Base-by-base conservation (phyloP, 2,888 invertebrate genomes). In the Zaprionus lineosus region DNA sequence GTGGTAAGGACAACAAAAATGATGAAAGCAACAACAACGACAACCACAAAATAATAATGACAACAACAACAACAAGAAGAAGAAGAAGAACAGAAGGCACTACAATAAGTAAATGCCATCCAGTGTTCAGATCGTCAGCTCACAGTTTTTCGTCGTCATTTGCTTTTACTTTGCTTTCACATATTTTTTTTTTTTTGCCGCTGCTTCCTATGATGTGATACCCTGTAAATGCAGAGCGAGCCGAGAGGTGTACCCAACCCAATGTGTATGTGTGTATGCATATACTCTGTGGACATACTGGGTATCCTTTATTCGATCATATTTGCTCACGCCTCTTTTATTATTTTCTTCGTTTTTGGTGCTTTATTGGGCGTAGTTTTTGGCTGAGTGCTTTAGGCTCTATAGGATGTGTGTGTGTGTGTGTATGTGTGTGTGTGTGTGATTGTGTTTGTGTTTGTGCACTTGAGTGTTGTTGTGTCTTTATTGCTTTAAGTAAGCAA, bases 401-500 rank as follows among this genome's bases (percentile, higher is more conserved):
- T n/a, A n/a, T n/a, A 40, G 28, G 14, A n/a, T 33, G 28, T 31
- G 1, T 37, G 31, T 14, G 50, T 37, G 36, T 36, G 43, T 24
- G 43, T 33, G 19, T 26, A n/a, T 43, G 31, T 34, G 24, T 19
- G 18, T 28, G 34, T 37, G 34, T 47, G 41, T 37, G 21, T 31
- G 37, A 31, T 18, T 46, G 44, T 29, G 65, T 33, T 29, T 52
- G 48, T 40, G 39, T 24, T 8, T 34, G 14, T 28, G 31, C 29
- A 9, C 41, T 59, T 55, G 57, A 55, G 59, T 73, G 64, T 84
- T 63, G 65, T 63, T 72, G 41, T 63, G 57, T 70, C 66, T 77
- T 63, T 77, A 77, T 84, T 65, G 72, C 76, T 82, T 82, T 82
- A 84, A 82, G 83, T 82, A 79, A 79, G 78, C 78, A 84, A 84